phyloP scores from a whole-genome alignment of 2,797 vertebrate genomes.

The Sebastes flavidus region DNA sequence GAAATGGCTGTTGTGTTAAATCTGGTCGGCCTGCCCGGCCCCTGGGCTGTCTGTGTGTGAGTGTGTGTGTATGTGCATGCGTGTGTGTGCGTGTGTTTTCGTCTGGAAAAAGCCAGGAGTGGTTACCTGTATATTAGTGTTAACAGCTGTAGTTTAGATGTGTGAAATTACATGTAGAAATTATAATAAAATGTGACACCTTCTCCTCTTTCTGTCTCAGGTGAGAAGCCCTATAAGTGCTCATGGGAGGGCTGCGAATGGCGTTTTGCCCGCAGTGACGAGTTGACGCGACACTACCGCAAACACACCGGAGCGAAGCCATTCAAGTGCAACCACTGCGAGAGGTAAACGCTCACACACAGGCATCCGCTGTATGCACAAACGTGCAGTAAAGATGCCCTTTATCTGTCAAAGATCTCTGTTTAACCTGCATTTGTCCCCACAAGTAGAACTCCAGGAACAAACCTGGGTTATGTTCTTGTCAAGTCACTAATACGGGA shows the following conservation, averaged over 20 bases:
- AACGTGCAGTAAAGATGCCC: not conserved
- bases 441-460: not conserved
- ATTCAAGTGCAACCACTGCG: constrained; percentile 98
- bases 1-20: constrained; percentile 67
- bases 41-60: constrained; percentile 9
- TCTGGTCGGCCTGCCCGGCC: constrained; percentile 42
- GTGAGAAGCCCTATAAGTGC: constrained; percentile 98
- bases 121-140: constrained; percentile 51
- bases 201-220: constrained; percentile 68
- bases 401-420: not conserved
- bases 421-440: not conserved
- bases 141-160: constrained; percentile 64
- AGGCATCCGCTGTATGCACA: not conserved
- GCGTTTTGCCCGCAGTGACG: constrained; percentile 95
- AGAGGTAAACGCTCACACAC: constrained; percentile 84
- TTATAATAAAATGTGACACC: constrained; percentile 52
- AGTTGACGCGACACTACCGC: constrained; percentile 96
- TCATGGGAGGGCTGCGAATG: constrained; percentile 97
- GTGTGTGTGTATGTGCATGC: not conserved
- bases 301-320: constrained; percentile 98
- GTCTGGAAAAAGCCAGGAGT: constrained; percentile 41
- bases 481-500: not conserved
- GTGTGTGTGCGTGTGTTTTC: not conserved
- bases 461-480: not conserved
- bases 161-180: constrained; percentile 64